Base-by-base conservation (phyloP, 2,797 vertebrate species). In the Anguilla megastoma region DNA sequence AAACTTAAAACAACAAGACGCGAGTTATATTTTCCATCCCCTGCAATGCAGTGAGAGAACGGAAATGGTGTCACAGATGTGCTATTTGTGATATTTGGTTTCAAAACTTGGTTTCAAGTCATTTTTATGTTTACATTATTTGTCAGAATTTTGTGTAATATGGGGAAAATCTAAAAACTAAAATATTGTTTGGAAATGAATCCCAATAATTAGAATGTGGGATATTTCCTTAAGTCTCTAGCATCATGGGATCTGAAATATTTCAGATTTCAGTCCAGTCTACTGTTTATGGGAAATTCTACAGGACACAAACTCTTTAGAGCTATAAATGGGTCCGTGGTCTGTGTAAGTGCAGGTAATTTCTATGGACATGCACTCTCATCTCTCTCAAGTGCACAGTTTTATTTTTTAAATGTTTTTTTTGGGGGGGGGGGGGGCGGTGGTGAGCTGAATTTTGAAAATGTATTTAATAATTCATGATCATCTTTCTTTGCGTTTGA, bases 31-130 rank as follows among this genome's bases (percentile, higher is more conserved):
- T 10, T 74, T 71, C 74, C 48, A 54, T 33, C 27, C 12, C 27
- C 60, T 63, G n/a, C 7, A 80, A 45, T 36, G 9, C 50, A 4
- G 27, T 48, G 79, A 48, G 41, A 45, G 74, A 95, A 94, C 90
- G 92, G 92, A 89, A 90, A 95, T 92, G 94, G 95, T 96, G 93
- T 96, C 95, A 92, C 94, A 96, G 95, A 96, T 96, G 36, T 24
- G 74, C 36, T 41, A 8, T 79, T 79, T 79, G 16, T 36, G 16
- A 79, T 41, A 33, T 76, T 76, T 33, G 27, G 12, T 14, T 76
- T 76, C 12, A 36, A 12, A 36, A 16, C 33, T 16, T 76, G 36
- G 10, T 4, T 36, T 18, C 30, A 33, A 14, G 2, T 76, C 21
- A 76, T 76, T 69, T 69, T n/a, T 0, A 27, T n/a, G n/a, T n/a